Evolutionary conservation across 1,140 invertebrate species (phyloP).

Genomic region (Hycleus phaleratus): DNA sequence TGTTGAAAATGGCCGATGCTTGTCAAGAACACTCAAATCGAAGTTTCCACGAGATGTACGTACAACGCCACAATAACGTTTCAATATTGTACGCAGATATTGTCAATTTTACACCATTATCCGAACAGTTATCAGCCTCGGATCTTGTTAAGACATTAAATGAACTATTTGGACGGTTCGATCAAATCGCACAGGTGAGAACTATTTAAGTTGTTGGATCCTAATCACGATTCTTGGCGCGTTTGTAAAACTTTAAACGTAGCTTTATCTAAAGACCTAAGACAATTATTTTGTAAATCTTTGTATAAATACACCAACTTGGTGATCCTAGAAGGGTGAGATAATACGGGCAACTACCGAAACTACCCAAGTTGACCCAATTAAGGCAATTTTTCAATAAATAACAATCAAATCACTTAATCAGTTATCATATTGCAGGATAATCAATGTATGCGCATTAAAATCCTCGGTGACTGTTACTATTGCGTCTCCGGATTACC

Average conservation of each 20-base stretch:
- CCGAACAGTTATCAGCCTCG: constrained; percentile 84
- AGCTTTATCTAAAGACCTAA: too few relatives aligned
- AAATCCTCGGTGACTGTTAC: constrained; percentile 93
- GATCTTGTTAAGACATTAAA: constrained; percentile 93
- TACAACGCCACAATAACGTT: constrained; percentile 95
- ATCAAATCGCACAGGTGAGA: constrained; percentile 87
- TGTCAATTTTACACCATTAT: constrained; percentile 94
- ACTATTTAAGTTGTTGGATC: too few relatives aligned
- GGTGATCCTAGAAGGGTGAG: too few relatives aligned
- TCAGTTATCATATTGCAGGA: constrained; percentile 53
- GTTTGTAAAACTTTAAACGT: too few relatives aligned
- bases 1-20: constrained; percentile 86
- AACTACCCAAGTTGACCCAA: too few relatives aligned
- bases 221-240: too few relatives aligned
- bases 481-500: constrained; percentile 93
- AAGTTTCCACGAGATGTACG: constrained; percentile 93
- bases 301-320: too few relatives aligned
- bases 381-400: too few relatives aligned
- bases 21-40: constrained; percentile 67
- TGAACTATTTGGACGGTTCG: constrained; percentile 93
- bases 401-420: too few relatives aligned
- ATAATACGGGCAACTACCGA: too few relatives aligned
- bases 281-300: too few relatives aligned
- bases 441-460: constrained; percentile 91
- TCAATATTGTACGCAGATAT: constrained; percentile 98